Evolutionary conservation across 2,797 vertebrate species (phyloP).

Genomic region (Scomberomorus guttatus): DNA sequence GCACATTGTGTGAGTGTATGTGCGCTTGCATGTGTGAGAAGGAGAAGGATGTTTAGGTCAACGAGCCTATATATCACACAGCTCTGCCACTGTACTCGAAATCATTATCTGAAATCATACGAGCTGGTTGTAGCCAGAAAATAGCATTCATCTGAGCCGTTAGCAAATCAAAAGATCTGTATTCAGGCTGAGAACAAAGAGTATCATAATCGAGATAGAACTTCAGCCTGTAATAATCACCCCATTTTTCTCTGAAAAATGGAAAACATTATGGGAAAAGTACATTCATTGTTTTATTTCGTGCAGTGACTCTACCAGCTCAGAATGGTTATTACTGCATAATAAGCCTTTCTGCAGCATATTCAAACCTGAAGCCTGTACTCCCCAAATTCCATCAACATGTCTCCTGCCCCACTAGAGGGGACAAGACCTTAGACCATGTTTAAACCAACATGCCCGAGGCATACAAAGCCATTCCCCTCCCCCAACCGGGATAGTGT

Average conservation of each 20-base stretch:
- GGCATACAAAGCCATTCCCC: not conserved
- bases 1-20: conserved; percentile 13
- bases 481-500: not conserved
- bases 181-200: conserved; percentile 50
- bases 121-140: not conserved
- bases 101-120: conserved; percentile 39
- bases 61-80: conserved; percentile 24
- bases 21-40: not conserved
- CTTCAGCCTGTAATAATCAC: conserved; percentile 49
- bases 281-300: conserved; percentile 43
- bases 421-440: not conserved
- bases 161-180: conserved; percentile 48
- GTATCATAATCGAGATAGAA: conserved; percentile 42
- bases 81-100: conserved; percentile 22
- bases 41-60: conserved; percentile 6
- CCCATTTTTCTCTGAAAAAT: conserved; percentile 54
- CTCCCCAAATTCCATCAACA: not conserved
- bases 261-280: conserved; percentile 51
- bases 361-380: not conserved
- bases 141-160: conserved; percentile 20
- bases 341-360: conserved; percentile 49
- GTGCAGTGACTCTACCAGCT: conserved; percentile 6
- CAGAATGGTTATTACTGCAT: conserved; percentile 54
- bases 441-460: not conserved
- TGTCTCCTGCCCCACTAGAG: not conserved